Evolutionary conservation across 2,113 vertebrate genomes (phyloP).

Genomic region (Chaenocephalus aceratus): DNA sequence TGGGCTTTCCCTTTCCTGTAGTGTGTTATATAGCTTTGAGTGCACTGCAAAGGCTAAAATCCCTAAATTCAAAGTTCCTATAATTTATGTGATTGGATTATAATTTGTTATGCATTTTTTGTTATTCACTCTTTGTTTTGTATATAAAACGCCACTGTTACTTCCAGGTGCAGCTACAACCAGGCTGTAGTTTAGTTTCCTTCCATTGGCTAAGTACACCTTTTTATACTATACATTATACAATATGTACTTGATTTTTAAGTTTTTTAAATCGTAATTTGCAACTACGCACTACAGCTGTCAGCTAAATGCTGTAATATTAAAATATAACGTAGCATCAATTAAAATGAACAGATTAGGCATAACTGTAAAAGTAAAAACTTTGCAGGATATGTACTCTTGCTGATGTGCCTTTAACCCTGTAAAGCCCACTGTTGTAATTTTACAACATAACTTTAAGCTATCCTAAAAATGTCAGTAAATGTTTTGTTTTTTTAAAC

Average conservation of each 20-base stretch:
- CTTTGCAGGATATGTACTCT: background rate
- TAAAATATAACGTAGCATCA: background rate
- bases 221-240: background rate
- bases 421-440: no score
- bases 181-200: background rate
- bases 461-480: no score
- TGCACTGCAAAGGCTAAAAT: background rate
- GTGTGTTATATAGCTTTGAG: background rate
- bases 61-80: no score
- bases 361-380: background rate
- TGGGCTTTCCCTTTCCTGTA: no score
- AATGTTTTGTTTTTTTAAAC: no score
- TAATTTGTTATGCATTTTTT: background rate
- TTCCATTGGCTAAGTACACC: background rate
- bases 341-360: no score
- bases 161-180: background rate
- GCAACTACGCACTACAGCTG: background rate
- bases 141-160: background rate
- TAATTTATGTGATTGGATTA: no score
- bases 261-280: background rate
- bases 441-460: no score
- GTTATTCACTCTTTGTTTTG: background rate
- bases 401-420: background rate
- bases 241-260: background rate
- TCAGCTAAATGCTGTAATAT: background rate